Evolutionary conservation across 2,113 vertebrate species (phyloP), one percentile per base, ranked within the genome.

Genomic region (Cebidichthys violaceus): DNA sequence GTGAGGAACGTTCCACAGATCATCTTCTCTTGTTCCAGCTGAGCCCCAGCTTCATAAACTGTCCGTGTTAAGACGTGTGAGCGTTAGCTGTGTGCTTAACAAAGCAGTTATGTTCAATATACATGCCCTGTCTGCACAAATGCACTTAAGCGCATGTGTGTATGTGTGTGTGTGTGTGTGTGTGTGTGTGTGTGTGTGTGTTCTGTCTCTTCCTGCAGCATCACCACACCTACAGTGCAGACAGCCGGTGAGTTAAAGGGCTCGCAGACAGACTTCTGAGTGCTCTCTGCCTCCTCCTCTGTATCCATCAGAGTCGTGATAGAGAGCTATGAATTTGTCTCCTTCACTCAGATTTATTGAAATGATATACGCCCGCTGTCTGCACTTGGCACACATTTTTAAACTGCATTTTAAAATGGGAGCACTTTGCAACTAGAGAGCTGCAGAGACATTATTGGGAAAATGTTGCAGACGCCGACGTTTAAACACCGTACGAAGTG

Each of bases 341-440:
- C 59, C 83, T 76, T 82, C 82, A 65, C 81, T 78, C 70, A 84
- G 88, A 92, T 93, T 92, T 92, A 93, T 89, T 86, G 84, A 92
- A 89, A 88, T 88, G 88, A 93, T 87, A 80, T 85, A 91, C 82
- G 79, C 83, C 64, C 76, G 64, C 72, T 75, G 82, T 90, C 82
- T 80, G 70, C 80, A 71, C 71, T 22, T 83, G 77, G 87, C 81
- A 76, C 82, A 64, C 2, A 83, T 90, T 82, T 57, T 75, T 24
- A 84, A 52, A 77, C 68, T 64, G 66, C 76, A 9, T 86, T 90
- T 86, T 75, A 70, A 82, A 81, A 85, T 61, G 74, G 83, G 65
- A 85, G 73, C 73, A 61, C 76, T 87, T 81, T 79, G 72, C 22
- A 27, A 55, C 20, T 64, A 2, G 24, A 84, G 76, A 77, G 60